Conservation (phyloP, 2,113 vertebrate species). For the Platichthys stellatus region DNA sequence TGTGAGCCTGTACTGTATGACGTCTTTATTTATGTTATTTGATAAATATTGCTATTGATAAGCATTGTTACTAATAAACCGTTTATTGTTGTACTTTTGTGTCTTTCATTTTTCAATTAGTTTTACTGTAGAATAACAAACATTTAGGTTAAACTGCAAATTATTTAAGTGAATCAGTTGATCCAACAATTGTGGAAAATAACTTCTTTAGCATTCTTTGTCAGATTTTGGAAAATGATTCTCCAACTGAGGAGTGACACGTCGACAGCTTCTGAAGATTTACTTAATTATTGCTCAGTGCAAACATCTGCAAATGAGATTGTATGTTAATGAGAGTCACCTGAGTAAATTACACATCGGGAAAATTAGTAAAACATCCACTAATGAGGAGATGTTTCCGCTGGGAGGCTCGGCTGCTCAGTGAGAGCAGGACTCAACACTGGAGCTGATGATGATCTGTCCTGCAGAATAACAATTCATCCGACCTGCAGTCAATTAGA, state of each 20-base stretch:
- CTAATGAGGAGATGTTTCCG: neutral
- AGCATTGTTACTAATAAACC: constrained; percentile 62
- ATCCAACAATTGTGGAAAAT: too few species aligned
- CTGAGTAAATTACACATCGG: neutral
- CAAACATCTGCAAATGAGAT: neutral
- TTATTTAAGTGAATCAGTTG: too few species aligned
- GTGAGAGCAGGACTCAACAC: neutral
- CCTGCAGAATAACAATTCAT: too few species aligned
- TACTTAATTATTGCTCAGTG: neutral
- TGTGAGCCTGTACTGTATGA: constrained; percentile 25
- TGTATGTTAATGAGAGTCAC: neutral
- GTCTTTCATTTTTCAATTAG: neutral
- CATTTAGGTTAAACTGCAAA: neutral
- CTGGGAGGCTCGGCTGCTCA: neutral
- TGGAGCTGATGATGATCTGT: neutral
- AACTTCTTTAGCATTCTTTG: too few species aligned
- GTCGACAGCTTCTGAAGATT: neutral
- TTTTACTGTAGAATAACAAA: neutral
- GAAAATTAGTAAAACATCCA: neutral
- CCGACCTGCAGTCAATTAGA: neutral
- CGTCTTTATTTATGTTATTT: constrained; percentile 38
- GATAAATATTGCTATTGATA: constrained; percentile 28
- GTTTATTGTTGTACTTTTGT: constrained; percentile 3
- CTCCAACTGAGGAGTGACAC: too few species aligned
- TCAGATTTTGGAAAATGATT: neutral